A percentile compares a stretch with the other conserved stretches of the same genome.
Evolutionary conservation across 2,888 invertebrate genomes (phyloP).

Genomic region (Drosophila mimica): DNA sequence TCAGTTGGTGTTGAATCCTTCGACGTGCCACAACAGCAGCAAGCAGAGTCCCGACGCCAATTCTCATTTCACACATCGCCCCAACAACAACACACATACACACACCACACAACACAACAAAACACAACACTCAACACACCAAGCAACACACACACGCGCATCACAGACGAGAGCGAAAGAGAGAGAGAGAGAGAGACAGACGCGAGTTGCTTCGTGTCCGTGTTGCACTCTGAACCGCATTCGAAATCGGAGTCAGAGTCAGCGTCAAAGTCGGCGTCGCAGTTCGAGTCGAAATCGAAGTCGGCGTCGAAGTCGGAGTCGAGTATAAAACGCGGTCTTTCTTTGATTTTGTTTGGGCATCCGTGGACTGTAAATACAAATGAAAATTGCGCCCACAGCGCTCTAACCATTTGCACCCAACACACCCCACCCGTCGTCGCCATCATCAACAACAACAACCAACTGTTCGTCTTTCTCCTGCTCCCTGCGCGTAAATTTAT

Average conservation of each 20-base stretch:
- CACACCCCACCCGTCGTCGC: not conserved
- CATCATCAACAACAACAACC: not conserved
- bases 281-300: not conserved
- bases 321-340: conserved; percentile 14
- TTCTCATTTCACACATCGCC: conserved; percentile 20
- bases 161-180: conserved; percentile 5
- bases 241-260: conserved; percentile 3
- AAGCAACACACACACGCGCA: conserved; percentile 3
- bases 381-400: conserved; percentile 49
- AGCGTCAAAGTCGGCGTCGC: not conserved
- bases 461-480: not conserved
- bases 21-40: conserved; percentile 73
- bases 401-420: conserved; percentile 4
- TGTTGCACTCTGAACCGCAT: not conserved
- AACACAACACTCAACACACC: not conserved
- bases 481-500: not conserved
- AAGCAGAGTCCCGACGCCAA: conserved; percentile 26
- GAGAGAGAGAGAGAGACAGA: not conserved
- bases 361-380: conserved; percentile 47
- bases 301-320: conserved; percentile 1
- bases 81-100: conserved; percentile 6
- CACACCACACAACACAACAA: conserved; percentile 3
- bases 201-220: conserved; percentile 11
- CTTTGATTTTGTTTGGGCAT: conserved; percentile 25
- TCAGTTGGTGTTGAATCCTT: conserved; percentile 81